Conservation (phyloP, 2,888 invertebrate genomes). For the Serrognathus titanus region DNA sequence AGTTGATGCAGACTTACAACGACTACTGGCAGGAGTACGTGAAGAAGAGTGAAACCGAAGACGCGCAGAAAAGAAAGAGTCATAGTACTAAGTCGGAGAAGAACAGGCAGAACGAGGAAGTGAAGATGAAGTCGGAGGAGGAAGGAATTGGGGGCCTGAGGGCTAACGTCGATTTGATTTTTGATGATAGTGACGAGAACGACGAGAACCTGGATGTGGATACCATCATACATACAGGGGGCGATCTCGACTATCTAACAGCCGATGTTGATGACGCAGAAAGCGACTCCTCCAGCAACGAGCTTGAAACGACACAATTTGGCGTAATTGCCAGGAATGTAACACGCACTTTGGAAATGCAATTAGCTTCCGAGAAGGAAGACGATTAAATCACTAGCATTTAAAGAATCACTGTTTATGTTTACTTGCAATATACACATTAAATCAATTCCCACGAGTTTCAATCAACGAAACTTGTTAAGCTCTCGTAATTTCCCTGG, state of each 20-base stretch:
- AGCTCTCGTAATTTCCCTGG: no score
- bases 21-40: slow-evolving; percentile 33
- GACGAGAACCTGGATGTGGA: neutral
- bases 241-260: neutral
- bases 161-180: neutral
- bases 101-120: slow-evolving; percentile 4
- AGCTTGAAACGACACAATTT: neutral
- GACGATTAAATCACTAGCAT: neutral
- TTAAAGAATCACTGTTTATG: no score
- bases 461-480: no score
- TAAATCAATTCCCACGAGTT: no score
- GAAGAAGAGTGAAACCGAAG: slow-evolving; percentile 16
- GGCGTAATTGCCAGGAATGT: slow-evolving; percentile 23
- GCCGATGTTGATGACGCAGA: neutral
- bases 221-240: neutral
- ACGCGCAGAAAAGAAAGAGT: neutral
- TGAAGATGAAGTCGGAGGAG: neutral
- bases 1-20: slow-evolving; percentile 36
- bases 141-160: neutral
- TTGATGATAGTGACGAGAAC: neutral
- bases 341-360: slow-evolving; percentile 45
- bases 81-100: slow-evolving; percentile 4
- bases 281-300: neutral
- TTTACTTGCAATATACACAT: no score
- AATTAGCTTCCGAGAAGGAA: slow-evolving; percentile 38